These are phyloP conservation scores for Magallana angulata DNA, from an alignment of 1,140 invertebrate species.

Conservation along the genomic window DNA sequence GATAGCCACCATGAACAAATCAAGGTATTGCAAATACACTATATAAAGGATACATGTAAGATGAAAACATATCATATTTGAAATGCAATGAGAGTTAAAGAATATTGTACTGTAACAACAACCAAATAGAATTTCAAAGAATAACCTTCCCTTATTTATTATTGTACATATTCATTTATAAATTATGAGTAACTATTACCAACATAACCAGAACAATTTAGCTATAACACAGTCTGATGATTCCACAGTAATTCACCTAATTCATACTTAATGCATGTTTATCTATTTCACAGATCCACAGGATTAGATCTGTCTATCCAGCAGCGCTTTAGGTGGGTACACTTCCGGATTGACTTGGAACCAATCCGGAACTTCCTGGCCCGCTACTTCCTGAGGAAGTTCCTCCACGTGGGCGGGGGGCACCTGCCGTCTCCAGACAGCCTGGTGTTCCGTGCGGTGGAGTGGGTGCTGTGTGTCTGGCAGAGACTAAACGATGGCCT, in stretches of 20 bases:
- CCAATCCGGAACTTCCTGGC: conserved; percentile 74
- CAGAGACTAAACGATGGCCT: conserved; percentile 77
- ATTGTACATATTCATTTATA: no score
- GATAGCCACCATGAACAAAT: conserved; percentile 76
- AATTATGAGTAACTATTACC: no score
- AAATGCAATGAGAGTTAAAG: no score
- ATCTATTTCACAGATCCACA: conserved; percentile 68
- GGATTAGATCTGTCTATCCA: conserved; percentile 75
- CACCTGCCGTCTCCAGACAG: conserved; percentile 69
- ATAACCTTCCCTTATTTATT: no score
- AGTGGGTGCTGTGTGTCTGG: conserved; percentile 78
- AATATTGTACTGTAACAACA: no score
- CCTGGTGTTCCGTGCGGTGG: conserved; percentile 69
- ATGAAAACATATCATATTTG: no score
- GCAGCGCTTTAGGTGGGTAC: conserved; percentile 77
- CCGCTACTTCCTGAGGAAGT: conserved; percentile 72
- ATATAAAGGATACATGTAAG: background rate
- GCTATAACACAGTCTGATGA: no score
- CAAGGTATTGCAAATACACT: conserved; percentile 64
- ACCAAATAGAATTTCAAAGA: no score
- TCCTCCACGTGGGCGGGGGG: conserved; percentile 69
- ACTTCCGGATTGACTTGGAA: conserved; percentile 75
- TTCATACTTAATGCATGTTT: background rate
- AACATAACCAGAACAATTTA: no score
- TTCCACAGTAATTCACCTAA: no score